Conservation (phyloP, 2,113 vertebrate species). For the Lophura nycthemera region DNA sequence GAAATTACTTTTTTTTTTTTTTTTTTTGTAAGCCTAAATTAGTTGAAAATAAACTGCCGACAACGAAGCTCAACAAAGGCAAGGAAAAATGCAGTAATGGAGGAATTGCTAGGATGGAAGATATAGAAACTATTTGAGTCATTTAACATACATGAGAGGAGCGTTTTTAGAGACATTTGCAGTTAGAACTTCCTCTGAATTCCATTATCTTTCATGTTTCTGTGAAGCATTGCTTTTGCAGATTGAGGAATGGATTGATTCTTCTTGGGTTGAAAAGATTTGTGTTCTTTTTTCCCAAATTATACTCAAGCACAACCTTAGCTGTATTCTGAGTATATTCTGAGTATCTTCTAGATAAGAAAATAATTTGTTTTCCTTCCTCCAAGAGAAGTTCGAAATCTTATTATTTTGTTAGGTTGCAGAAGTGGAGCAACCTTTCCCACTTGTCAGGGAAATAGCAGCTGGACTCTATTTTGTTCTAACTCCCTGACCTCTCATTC, state of each 20-base stretch:
- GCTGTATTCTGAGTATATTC: not conserved
- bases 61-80: not conserved
- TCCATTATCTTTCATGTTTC: not conserved
- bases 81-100: not conserved
- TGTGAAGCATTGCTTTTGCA: not conserved
- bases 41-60: not conserved
- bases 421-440: not conserved
- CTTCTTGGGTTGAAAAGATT: not conserved
- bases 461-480: not conserved
- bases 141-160: not conserved
- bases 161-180: not conserved
- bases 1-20: not conserved
- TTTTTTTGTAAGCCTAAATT: not conserved
- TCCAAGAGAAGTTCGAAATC: not conserved
- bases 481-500: not conserved
- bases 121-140: not conserved
- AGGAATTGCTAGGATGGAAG: not conserved
- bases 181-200: not conserved
- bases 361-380: not conserved
- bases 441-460: not conserved
- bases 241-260: not conserved
- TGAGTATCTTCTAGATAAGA: not conserved
- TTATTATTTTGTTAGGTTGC: not conserved
- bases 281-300: not conserved
- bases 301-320: not conserved